Evolutionary conservation across 2,113 vertebrate genomes (phyloP).

Genomic region (Actenoides lindsayi): DNA sequence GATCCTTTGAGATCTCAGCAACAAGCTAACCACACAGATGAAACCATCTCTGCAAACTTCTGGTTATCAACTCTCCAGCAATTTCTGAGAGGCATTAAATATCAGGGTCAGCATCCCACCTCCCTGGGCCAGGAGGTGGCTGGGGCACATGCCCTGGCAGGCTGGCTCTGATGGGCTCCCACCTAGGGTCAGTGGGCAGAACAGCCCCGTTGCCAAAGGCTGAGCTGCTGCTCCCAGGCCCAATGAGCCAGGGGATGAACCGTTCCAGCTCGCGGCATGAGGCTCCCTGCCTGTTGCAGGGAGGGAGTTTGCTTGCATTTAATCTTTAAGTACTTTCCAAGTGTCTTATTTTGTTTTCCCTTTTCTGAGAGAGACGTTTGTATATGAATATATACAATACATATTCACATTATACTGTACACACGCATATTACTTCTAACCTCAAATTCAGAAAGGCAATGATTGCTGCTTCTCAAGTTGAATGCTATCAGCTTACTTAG

Average conservation of each 20-base stretch:
- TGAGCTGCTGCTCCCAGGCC: background rate
- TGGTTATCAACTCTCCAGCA: background rate
- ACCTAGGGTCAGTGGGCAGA: fast-evolving
- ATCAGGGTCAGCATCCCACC: fast-evolving
- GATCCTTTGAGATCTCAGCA: background rate
- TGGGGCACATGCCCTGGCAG: fast-evolving
- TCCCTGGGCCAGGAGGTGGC: fast-evolving
- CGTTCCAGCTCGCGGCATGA: background rate
- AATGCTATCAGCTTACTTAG: background rate
- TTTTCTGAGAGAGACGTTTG: background rate
- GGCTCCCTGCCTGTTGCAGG: background rate
- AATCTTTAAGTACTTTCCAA: background rate
- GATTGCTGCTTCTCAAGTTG: background rate
- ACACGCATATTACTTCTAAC: background rate
- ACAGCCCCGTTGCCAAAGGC: fast-evolving
- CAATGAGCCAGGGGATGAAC: fast-evolving
- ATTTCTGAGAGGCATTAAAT: background rate
- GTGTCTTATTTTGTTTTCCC: background rate
- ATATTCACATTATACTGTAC: background rate
- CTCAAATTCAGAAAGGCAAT: background rate
- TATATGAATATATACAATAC: too few species aligned
- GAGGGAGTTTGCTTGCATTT: background rate
- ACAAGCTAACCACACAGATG: fast-evolving
- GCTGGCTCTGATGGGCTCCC: background rate
- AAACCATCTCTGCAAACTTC: background rate